phyloP scores from a whole-genome alignment of 2,113 vertebrate species.

The Neogobius melanostomus region DNA sequence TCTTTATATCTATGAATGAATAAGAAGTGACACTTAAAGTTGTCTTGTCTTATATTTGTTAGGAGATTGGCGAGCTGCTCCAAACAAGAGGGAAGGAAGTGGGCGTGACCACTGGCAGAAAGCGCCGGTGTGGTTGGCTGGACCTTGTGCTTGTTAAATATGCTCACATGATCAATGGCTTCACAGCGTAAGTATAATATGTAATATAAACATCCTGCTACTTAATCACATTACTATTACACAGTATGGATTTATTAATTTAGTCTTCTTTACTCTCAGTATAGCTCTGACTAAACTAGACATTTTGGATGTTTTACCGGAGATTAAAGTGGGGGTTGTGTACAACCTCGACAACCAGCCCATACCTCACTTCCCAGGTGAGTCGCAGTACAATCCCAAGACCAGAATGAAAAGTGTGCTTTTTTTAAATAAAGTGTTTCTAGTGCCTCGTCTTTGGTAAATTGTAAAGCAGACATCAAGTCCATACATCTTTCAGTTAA shows the following conservation, averaged over 20 bases:
- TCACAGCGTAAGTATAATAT: slow-evolving; percentile 88
- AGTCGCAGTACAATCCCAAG: slow-evolving; percentile 9
- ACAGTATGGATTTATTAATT: background rate
- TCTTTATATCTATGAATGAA: too few relatives aligned
- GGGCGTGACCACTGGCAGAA: slow-evolving; percentile 95
- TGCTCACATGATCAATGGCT: slow-evolving; percentile 98
- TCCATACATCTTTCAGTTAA: too few relatives aligned
- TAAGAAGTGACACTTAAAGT: too few relatives aligned
- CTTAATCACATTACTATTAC: background rate
- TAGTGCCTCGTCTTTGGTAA: too few relatives aligned
- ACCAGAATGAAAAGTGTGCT: background rate
- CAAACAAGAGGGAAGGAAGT: slow-evolving; percentile 91
- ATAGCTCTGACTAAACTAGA: slow-evolving; percentile 97
- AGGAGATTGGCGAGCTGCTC: slow-evolving; percentile 89
- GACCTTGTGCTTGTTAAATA: slow-evolving; percentile 94
- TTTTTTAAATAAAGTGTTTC: background rate
- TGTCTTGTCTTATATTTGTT: background rate
- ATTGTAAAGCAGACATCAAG: too few relatives aligned
- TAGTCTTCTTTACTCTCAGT: slow-evolving; percentile 63
- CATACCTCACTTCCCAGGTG: slow-evolving; percentile 98
- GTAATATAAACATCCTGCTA: background rate
- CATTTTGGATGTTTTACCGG: slow-evolving; percentile 90
- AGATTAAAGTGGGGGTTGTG: slow-evolving; percentile 93
- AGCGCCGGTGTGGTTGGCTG: slow-evolving; percentile 96
- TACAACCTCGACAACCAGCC: slow-evolving; percentile 88